Conservation (phyloP, 2,113 vertebrate genomes). For the Oryzias melastigma region DNA sequence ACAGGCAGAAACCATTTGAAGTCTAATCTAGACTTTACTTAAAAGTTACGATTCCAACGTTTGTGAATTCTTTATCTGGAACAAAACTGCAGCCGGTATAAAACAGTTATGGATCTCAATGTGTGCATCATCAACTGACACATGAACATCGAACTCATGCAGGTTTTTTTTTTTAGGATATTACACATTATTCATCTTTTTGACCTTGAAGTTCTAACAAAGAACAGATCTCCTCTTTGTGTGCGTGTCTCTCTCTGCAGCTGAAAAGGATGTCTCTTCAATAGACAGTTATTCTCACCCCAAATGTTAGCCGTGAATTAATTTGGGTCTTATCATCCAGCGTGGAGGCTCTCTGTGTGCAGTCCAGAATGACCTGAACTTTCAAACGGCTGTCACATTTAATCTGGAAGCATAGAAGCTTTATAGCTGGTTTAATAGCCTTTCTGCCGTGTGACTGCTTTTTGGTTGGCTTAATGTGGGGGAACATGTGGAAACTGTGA, state of each 20-base stretch:
- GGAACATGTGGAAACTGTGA: too few species aligned
- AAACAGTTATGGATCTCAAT: too few species aligned
- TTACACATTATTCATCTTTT: background rate
- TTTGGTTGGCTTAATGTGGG: too few species aligned
- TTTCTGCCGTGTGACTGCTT: background rate
- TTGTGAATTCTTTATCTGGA: too few species aligned
- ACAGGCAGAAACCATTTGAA: background rate
- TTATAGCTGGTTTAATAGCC: background rate
- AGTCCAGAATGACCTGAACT: constrained; percentile 26
- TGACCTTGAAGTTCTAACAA: background rate
- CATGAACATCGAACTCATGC: too few species aligned
- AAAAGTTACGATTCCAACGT: too few species aligned
- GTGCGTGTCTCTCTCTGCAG: background rate
- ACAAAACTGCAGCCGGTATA: too few species aligned
- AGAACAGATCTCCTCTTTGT: background rate
- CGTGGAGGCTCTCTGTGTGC: constrained; percentile 15
- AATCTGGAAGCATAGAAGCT: constrained; percentile 6
- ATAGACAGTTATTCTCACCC: background rate
- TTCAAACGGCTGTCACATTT: constrained; percentile 33
- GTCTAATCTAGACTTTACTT: too few species aligned
- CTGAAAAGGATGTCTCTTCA: constrained; percentile 2
- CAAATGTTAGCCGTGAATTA: constrained; percentile 4
- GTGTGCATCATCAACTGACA: too few species aligned
- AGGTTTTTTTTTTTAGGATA: too few species aligned
- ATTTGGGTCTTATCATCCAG: constrained; percentile 12